Evolutionary conservation across 1,140 invertebrate species (phyloP).

Genomic region (Araneus ventricosus): DNA sequence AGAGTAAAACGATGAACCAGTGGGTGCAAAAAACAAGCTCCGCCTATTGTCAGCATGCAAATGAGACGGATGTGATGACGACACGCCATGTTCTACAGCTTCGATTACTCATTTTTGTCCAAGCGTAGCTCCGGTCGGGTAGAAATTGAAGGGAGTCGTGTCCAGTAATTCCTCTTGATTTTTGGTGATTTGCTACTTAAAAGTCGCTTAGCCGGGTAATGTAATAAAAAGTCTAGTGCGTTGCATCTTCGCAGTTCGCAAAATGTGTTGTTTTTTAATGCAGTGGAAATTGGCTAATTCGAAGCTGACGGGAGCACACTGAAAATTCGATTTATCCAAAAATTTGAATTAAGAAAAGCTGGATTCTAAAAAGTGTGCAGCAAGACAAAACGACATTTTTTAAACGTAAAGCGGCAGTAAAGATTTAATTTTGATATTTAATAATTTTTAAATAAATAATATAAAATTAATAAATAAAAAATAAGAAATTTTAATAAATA

Average conservation of each 20-base stretch:
- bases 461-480: too few relatives aligned
- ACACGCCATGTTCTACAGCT: conserved; percentile 38
- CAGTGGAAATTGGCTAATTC: too few relatives aligned
- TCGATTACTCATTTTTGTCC: conserved; percentile 16
- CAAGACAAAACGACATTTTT: too few relatives aligned
- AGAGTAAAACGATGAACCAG: conserved; percentile 18
- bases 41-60: conserved; percentile 41
- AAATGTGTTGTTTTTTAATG: too few relatives aligned
- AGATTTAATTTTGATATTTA: too few relatives aligned
- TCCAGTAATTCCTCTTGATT: conserved; percentile 6
- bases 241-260: not conserved
- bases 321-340: too few relatives aligned
- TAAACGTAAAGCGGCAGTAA: too few relatives aligned
- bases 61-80: conserved; percentile 60
- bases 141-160: not conserved
- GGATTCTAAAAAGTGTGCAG: too few relatives aligned
- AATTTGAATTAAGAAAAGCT: too few relatives aligned
- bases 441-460: too few relatives aligned
- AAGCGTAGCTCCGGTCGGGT: conserved; percentile 58
- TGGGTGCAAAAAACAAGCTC: not conserved
- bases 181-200: not conserved
- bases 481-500: too few relatives aligned
- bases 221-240: not conserved
- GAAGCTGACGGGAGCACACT: too few relatives aligned
- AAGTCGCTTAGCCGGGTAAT: not conserved